These are phyloP conservation scores for Varanus komodoensis DNA, from an alignment of 2,113 vertebrate genomes.

Conservation along the genomic window DNA sequence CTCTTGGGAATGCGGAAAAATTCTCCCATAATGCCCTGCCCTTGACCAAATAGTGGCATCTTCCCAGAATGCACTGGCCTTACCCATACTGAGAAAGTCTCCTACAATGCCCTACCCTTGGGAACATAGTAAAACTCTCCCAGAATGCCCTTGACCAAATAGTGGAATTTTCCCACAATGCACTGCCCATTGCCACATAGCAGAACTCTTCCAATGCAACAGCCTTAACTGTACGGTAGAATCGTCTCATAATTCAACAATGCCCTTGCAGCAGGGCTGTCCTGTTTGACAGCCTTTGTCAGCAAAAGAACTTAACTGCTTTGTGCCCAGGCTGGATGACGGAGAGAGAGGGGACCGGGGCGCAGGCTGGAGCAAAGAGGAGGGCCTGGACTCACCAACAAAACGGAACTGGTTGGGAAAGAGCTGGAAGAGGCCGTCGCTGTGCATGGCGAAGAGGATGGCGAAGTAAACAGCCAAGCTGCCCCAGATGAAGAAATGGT, in stretches of 20 bases:
- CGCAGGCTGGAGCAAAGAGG: too few relatives aligned
- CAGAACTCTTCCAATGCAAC: background rate
- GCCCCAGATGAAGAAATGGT: conserved; percentile 96
- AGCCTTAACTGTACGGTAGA: too few relatives aligned
- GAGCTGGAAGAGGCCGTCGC: conserved; percentile 88
- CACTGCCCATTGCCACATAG: background rate
- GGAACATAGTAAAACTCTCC: background rate
- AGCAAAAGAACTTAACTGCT: background rate
- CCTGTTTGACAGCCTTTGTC: background rate
- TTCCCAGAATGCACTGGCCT: background rate
- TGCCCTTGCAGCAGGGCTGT: background rate
- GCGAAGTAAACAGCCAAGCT: conserved; percentile 89
- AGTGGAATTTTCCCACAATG: background rate
- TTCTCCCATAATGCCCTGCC: background rate
- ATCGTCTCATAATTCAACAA: background rate
- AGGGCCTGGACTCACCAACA: conserved; percentile 82
- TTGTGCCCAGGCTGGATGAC: background rate
- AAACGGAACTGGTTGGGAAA: conserved; percentile 96
- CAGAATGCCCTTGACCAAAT: background rate
- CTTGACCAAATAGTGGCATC: background rate
- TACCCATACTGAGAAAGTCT: background rate
- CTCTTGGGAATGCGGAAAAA: background rate
- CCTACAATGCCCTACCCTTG: too few relatives aligned
- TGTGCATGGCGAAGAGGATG: conserved; percentile 93
- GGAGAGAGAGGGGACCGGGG: background rate